These are phyloP conservation scores for Andrena minutula DNA, from an alignment of 2,888 invertebrate genomes.

Conservation along the genomic window DNA sequence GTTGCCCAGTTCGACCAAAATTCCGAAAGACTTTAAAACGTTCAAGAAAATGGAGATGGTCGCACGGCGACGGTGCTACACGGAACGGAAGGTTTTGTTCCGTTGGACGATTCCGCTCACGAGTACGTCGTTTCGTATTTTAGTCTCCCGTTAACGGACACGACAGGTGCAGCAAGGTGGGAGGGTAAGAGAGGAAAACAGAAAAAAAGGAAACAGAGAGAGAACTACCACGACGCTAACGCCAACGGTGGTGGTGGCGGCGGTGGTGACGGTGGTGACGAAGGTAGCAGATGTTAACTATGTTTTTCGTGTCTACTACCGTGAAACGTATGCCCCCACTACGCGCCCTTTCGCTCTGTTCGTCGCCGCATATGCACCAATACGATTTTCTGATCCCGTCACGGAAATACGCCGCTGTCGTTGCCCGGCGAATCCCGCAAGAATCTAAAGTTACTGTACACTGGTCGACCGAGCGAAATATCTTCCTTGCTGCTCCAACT, in stretches of 20 bases:
- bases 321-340: constrained; percentile 54
- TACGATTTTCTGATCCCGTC: constrained; percentile 67
- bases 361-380: constrained; percentile 33
- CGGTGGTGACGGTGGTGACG: constrained; percentile 45
- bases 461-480: constrained; percentile 41
- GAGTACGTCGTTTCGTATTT: constrained; percentile 67
- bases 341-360: not conserved
- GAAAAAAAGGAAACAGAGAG: not conserved
- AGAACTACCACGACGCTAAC: constrained; percentile 34
- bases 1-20: not conserved
- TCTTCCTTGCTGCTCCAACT: not conserved
- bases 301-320: constrained; percentile 68
- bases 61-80: constrained; percentile 3
- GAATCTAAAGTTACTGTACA: constrained; percentile 65
- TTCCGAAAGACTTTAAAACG: not conserved
- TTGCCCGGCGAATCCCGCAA: constrained; percentile 64
- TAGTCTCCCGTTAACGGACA: constrained; percentile 80
- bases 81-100: constrained; percentile 51
- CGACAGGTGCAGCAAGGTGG: constrained; percentile 76
- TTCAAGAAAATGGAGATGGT: not conserved
- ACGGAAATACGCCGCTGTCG: constrained; percentile 69
- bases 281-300: constrained; percentile 68
- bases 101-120: constrained; percentile 54
- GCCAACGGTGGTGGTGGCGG: constrained; percentile 39
- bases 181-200: no score